phyloP scores from a whole-genome alignment of 2,888 invertebrate species.

The Dicroscelio sp. region DNA sequence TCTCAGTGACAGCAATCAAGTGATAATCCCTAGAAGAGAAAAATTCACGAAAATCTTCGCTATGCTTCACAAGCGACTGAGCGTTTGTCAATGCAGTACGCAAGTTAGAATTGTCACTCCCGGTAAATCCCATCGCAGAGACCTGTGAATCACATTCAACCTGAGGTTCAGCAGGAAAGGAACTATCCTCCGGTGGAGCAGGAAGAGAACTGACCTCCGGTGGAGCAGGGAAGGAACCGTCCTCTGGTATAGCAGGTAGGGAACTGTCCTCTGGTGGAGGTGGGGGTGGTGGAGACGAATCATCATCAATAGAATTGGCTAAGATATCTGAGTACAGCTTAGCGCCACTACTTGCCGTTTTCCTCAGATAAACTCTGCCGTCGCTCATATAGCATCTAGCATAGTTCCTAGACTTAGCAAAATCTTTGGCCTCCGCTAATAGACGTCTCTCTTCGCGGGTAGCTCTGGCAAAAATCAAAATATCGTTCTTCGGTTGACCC shows the following conservation, averaged over 20 bases:
- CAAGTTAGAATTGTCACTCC: too few species aligned
- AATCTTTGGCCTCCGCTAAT: background rate
- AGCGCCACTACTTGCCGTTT: background rate
- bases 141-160: too few species aligned
- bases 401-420: background rate
- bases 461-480: background rate
- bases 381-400: background rate
- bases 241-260: too few species aligned
- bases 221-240: too few species aligned
- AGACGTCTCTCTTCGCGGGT: background rate
- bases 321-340: too few species aligned
- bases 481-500: background rate
- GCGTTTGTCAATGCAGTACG: background rate
- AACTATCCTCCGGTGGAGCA: too few species aligned
- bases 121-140: too few species aligned
- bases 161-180: too few species aligned
- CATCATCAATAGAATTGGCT: too few species aligned
- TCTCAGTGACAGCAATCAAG: background rate
- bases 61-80: background rate
- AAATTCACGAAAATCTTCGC: background rate
- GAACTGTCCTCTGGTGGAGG: too few species aligned
- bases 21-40: background rate
- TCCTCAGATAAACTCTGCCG: background rate
- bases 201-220: too few species aligned
- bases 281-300: too few species aligned